Base-by-base conservation (phyloP, 2,888 invertebrate species). In the Metellina segmentata region DNA sequence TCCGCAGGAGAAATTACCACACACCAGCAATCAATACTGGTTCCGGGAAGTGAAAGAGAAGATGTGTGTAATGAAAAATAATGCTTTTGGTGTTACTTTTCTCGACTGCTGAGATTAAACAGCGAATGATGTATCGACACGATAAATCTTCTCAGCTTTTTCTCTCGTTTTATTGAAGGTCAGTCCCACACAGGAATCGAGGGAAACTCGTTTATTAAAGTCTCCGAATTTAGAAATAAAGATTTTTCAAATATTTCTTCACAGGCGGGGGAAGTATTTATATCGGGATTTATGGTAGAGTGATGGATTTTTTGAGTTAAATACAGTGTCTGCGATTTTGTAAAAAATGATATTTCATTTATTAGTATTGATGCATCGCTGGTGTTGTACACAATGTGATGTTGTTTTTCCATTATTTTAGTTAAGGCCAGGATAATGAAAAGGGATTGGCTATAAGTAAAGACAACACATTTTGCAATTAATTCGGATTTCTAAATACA, bases 11-110 rank as follows among this genome's bases (percentile, higher is more conserved):
- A 61, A 16, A 61, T 61, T 61, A 61, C 61, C 52, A 53, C 49
- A n/a, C 49, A n/a, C 61, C n/a, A 19, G 74, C 20, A 69, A 85
- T 85, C 85, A 53, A 85, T 77, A 85, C 49, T 77, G 69, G 77
- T 61, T 48, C 75, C 52, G 48, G 69, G 53, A 77, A 85, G 48
- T 85, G 75, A 74, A 53, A 69, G 85, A 77, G 86, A 19, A 71
- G 79, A 79, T 79, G 79, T 53, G 81, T 81, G 69, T 88, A 81
- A 88, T 88, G 88, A 88, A 88, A 88, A 88, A 88, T 88, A 88
- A 88, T 88, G 88, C 88, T 75, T 88, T 34, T 49, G 81, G 81
- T 81, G 81, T 81, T 88, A 88, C 88, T 81, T 82, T 88, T 81
- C 81, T 74, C 74, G 81, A 51, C 81, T 88, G 74, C 81, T 48